Evolutionary conservation across 2,888 invertebrate genomes (phyloP), one percentile per base, ranked within the genome.

Genomic region (Beris morrisii): DNA sequence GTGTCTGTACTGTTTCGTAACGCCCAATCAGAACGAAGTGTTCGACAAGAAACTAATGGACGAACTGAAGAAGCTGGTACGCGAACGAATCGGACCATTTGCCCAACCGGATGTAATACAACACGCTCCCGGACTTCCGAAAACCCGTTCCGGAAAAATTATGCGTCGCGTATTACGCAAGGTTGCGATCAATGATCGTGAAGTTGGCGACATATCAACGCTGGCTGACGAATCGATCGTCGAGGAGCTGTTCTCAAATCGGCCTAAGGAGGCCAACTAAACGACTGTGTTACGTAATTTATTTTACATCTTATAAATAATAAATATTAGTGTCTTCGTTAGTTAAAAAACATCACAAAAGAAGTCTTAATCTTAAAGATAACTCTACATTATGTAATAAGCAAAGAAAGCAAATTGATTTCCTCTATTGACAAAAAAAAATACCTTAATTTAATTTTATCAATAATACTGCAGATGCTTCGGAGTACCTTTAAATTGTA

Each of bases 141-240:
- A 98, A 82, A 97, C 97, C 0, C 86, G 97, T 56, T 97, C 97
- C 0, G 99, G 99, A 2, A 99, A 99, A 83, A 97, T 99, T 69
- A 97, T 99, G 94, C 86, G 99, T 69, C 86, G 99, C 70, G 91
- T 99, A 67, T 83, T 99, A 69, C 86, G 97, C 70, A 96, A 97
- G 82, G 89, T 99, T 12, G 97, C 98, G 0, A 82, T 91, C 3
- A 93, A 93, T 46, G 96, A 97, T 77, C 83, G 82, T 55, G 88
- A 96, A 72, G 87, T 98, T 48, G 99, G 99, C 4, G 98, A 99
- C 81, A 89, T 88, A 2, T 93, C 96, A 54, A 97, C 98, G 0
- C 82, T 99, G 72, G 96, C 97, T 32, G 98, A 99, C 76, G 92
- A 93, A 73, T 82, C 85, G n/a, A 90, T 97, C 68, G 89, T 97